Conservation (phyloP, 1,140 invertebrate genomes). For the Centruroides sculpturatus region DNA sequence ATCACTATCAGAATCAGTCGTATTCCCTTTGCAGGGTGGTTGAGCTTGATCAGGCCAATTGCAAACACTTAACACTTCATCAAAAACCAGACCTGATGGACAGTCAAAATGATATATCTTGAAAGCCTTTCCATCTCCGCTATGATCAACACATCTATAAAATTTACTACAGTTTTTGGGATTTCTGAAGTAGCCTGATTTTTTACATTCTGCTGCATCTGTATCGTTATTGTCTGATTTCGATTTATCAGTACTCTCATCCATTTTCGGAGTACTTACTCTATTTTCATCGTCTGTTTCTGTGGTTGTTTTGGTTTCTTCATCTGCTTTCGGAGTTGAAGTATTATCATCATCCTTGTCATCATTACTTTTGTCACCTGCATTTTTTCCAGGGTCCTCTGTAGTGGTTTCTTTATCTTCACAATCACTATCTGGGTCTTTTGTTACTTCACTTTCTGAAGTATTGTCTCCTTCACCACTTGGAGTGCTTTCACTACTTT, state of each 20-base stretch:
- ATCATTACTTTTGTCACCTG: no score
- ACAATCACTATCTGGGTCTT: not conserved
- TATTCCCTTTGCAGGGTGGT: not conserved
- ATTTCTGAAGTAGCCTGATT: conserved; percentile 48
- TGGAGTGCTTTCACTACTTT: not conserved
- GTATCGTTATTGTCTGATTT: not conserved
- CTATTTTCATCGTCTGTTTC: not conserved
- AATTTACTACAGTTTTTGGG: conserved; percentile 38
- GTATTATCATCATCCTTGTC: no score
- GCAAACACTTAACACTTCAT: conserved; percentile 23
- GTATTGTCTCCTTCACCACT: not conserved
- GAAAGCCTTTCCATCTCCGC: conserved; percentile 36
- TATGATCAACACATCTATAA: conserved; percentile 40
- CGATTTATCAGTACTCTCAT: not conserved
- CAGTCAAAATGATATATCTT: conserved; percentile 33
- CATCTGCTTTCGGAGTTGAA: not conserved
- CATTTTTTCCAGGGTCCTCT: not conserved
- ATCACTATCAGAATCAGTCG: not conserved
- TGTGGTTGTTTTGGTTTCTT: not conserved
- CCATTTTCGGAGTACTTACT: not conserved
- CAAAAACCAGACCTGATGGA: conserved; percentile 43
- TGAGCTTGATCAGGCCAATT: conserved; percentile 18
- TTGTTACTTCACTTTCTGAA: not conserved
- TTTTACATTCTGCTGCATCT: conserved; percentile 25
- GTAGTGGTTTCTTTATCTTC: not conserved